A percentile compares a stretch with the other conserved stretches of the same genome.
phyloP scores from a whole-genome alignment of 2,888 invertebrate species.

The Boloria selene region DNA sequence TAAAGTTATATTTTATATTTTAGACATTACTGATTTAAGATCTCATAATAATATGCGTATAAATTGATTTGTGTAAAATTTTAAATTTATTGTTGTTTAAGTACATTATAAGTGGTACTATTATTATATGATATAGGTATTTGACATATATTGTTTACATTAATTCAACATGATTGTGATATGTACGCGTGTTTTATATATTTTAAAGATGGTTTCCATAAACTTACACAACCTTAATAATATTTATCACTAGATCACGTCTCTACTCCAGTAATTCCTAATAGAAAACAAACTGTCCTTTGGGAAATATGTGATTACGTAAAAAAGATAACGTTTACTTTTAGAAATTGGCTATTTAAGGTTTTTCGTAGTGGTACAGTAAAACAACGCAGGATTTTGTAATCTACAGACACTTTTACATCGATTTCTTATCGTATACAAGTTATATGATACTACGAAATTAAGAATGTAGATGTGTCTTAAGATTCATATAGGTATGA shows the following conservation, averaged over 20 bases:
- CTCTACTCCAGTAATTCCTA: conserved; percentile 37
- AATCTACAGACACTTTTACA: conserved; percentile 29
- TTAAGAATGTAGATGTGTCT: conserved; percentile 57
- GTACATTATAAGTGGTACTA: background rate
- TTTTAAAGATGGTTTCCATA: conserved; percentile 5
- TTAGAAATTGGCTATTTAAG: conserved; percentile 71
- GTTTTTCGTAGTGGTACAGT: conserved; percentile 60
- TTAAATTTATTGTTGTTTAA: too few species aligned
- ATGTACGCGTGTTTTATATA: conserved; percentile 8
- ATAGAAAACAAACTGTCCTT: conserved; percentile 43
- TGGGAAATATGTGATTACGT: conserved; percentile 55
- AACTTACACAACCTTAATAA: background rate
- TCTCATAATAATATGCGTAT: background rate
- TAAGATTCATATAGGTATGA: conserved; percentile 66
- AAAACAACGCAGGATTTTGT: conserved; percentile 53
- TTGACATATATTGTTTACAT: background rate
- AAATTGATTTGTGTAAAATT: background rate
- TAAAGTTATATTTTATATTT: conserved; percentile 8
- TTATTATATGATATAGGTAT: background rate
- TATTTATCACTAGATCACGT: conserved; percentile 37
- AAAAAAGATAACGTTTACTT: conserved; percentile 61
- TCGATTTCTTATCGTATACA: conserved; percentile 69
- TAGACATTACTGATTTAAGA: background rate
- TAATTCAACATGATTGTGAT: background rate
- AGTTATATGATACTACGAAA: conserved; percentile 67